Evolutionary conservation across 2,113 vertebrate genomes (phyloP).

Genomic region (Colinus virginianus): DNA sequence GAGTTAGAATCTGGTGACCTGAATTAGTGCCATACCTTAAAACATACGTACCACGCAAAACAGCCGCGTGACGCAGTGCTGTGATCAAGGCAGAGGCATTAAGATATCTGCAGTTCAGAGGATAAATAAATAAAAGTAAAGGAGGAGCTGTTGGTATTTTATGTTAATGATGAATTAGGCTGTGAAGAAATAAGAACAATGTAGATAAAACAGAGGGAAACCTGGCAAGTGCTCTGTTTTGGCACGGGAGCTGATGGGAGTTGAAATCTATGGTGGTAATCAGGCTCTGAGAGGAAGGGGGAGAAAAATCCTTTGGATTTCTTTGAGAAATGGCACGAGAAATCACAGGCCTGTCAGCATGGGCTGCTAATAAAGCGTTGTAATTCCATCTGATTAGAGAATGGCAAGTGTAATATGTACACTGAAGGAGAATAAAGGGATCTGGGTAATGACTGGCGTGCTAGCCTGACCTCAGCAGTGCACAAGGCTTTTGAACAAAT

Average conservation of each 20-base stretch:
- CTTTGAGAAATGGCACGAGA: conserved; percentile 50
- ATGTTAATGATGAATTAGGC: neutral
- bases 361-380: conserved; percentile 56
- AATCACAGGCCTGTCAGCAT: conserved; percentile 14
- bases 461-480: conserved; percentile 57
- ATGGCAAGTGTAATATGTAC: conserved; percentile 29
- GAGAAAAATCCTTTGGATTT: conserved; percentile 19
- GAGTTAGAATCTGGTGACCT: neutral
- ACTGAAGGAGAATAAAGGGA: conserved; percentile 59
- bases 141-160: neutral
- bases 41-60: neutral
- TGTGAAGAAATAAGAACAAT: neutral
- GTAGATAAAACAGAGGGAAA: neutral
- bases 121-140: neutral
- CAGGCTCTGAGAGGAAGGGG: neutral
- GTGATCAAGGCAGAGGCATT: neutral
- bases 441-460: conserved; percentile 52
- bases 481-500: conserved; percentile 61
- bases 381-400: conserved; percentile 67
- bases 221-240: conserved; percentile 1
- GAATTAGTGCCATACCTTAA: neutral
- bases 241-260: neutral
- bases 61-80: neutral
- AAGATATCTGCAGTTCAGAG: neutral
- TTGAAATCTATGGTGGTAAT: conserved; percentile 19